Evolutionary conservation across 2,113 vertebrate genomes (phyloP).

Genomic region (Limanda limanda): DNA sequence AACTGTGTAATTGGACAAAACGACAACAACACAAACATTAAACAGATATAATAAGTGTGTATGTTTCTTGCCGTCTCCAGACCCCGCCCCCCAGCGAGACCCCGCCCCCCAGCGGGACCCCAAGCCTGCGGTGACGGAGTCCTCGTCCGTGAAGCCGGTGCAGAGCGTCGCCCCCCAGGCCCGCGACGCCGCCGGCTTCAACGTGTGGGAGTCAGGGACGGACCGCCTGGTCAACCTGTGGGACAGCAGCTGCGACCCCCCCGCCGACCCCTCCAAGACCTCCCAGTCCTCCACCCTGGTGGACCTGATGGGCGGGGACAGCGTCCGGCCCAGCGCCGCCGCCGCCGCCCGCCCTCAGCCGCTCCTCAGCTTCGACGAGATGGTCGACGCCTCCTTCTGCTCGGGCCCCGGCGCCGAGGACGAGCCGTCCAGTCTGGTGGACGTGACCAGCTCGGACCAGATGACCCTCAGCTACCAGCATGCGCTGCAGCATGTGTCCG

Average conservation of each 20-base stretch:
- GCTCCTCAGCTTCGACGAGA: constrained; percentile 93
- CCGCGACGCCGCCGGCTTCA: constrained; percentile 61
- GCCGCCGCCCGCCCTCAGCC: constrained; percentile 72
- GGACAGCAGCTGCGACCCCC: constrained; percentile 76
- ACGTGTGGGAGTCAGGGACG: constrained; percentile 64
- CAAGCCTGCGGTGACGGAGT: constrained; percentile 69
- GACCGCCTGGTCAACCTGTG: constrained; percentile 89
- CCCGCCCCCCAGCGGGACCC: constrained; percentile 55
- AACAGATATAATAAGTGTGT: too few species aligned
- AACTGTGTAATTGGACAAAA: too few species aligned
- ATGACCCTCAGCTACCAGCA: constrained; percentile 89
- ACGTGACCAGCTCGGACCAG: constrained; percentile 80
- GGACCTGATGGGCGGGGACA: constrained; percentile 76
- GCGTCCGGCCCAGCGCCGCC: constrained; percentile 39
- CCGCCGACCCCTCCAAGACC: constrained; percentile 62
- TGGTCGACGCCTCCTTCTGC: constrained; percentile 88
- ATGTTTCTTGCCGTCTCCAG: constrained; percentile 25
- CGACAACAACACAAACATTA: too few species aligned
- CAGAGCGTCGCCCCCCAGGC: constrained; percentile 79
- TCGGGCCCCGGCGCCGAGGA: constrained; percentile 79
- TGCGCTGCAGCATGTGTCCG: constrained; percentile 85
- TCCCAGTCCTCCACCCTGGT: constrained; percentile 75
- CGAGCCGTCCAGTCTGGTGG: constrained; percentile 83
- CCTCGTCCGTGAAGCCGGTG: constrained; percentile 68
- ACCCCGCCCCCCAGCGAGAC: constrained; percentile 61